Conservation (phyloP, 23 tunicate species). For the Ascidia mentula region DNA sequence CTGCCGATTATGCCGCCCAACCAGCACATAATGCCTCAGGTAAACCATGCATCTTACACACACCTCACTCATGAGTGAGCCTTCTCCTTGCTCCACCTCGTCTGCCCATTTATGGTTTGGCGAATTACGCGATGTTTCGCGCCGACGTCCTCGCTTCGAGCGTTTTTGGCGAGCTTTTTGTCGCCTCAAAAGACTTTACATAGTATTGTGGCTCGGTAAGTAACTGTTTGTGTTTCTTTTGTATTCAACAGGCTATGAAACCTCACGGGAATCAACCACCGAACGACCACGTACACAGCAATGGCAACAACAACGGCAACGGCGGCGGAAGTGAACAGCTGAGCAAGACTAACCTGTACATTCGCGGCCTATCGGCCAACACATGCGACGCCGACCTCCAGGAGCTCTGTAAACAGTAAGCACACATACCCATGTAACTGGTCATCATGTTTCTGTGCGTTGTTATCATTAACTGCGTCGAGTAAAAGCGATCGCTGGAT, state of each 20-base stretch:
- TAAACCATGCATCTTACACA: not conserved
- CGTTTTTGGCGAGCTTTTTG: not conserved
- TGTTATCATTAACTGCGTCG: too few species aligned
- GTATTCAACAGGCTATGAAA: conserved; percentile 14
- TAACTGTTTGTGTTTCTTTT: too few species aligned
- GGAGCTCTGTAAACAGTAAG: conserved; percentile 89
- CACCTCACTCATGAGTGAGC: too few species aligned
- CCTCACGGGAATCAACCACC: not conserved
- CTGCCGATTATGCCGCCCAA: conserved; percentile 16
- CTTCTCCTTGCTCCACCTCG: not conserved
- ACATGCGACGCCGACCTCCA: conserved; percentile 74
- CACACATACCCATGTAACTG: too few species aligned
- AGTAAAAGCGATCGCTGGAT: not conserved
- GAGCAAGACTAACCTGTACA: conserved; percentile 97
- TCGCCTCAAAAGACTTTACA: too few species aligned
- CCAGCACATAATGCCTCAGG: conserved; percentile 10
- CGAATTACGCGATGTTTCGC: not conserved
- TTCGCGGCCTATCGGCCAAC: conserved; percentile 83
- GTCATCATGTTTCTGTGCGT: too few species aligned
- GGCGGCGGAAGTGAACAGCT: conserved; percentile 59
- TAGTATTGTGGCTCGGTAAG: too few species aligned
- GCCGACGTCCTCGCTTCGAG: not conserved
- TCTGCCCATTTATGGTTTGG: not conserved
- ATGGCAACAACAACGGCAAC: conserved; percentile 20
- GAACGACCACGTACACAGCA: conserved; percentile 8